Base-by-base conservation (phyloP, 2,113 vertebrate genomes). In the Lucifuga dentata region DNA sequence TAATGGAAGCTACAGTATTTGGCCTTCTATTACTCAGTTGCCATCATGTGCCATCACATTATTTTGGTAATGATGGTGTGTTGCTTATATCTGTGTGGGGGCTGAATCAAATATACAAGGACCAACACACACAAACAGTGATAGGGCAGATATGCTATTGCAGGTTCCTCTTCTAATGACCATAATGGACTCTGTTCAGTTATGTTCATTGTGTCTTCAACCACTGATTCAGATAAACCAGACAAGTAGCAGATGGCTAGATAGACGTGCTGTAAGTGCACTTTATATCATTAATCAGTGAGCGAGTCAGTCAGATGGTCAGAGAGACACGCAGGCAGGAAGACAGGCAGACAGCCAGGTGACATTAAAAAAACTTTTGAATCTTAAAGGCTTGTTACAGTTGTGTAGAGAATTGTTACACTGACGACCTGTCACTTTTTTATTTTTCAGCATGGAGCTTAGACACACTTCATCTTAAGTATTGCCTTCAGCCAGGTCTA, bases 41-140 rank as follows among this genome's bases (percentile, higher is more conserved):
- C 56, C 45, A 49, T 68, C 45, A 45, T 43, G 39, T 72, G 16
- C n/a, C n/a, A n/a, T 49, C 59, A 52, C 17, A 77, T 74, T 35
- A 41, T 58, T 64, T 75, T 17, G 74, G 44, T 62, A 24, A 60
- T 52, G 48, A 1, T 36, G 49, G 12, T 50, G 15, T 50, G 43
- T 13, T 26, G 29, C 32, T 80, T 15, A 16, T 35, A 41, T 67
- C 45, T 74, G 26, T 50, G n/a, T 11, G 3, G 49, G 9, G 32
- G 29, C 64, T 50, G 67, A 50, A 76, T 69, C 11, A 69, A 67
- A 73, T 62, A 46, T 5, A 23, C 0, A 0, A 51, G 38, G 16
- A 11, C 17, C 29, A 21, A 61, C 36, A 21, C 53, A 63, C 20
- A 51, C n/a, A n/a, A 49, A 57, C 2, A 53, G 20, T 51, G 56